phyloP scores from a whole-genome alignment of 2,113 vertebrate genomes.

The Crotalus tigris region DNA sequence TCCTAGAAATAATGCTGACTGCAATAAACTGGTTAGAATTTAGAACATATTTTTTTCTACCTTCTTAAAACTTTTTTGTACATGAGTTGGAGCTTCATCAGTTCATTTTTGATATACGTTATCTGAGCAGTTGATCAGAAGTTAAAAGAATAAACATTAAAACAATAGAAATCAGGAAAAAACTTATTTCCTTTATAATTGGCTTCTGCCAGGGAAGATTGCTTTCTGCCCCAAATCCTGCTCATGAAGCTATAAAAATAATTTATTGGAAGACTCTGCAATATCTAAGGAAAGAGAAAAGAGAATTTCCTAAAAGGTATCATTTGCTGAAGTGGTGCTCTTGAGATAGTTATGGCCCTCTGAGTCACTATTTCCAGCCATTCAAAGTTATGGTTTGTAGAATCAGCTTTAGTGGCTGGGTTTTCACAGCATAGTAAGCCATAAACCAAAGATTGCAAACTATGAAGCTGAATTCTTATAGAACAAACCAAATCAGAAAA shows the following conservation, averaged over 20 bases:
- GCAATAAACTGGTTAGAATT: neutral
- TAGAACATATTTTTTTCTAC: neutral
- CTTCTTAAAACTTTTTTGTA: neutral
- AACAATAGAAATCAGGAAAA: neutral
- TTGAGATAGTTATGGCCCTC: neutral
- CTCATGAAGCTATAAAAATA: neutral
- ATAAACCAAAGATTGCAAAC: neutral
- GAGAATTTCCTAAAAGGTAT: neutral
- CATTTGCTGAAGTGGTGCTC: neutral
- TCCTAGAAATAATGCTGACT: neutral
- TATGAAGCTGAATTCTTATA: neutral
- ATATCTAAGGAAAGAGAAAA: neutral
- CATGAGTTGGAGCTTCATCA: neutral
- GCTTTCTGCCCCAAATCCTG: neutral
- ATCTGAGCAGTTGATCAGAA: neutral
- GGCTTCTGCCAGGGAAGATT: neutral
- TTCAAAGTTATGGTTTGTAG: neutral
- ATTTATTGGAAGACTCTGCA: neutral
- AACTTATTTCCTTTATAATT: neutral
- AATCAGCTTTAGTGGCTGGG: neutral
- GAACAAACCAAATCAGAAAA: neutral
- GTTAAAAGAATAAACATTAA: neutral
- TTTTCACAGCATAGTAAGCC: neutral
- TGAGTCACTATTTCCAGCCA: neutral
- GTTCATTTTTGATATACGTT: neutral